Evolutionary conservation across 1,140 invertebrate genomes (phyloP).

Genomic region (Latrodectus geometricus): DNA sequence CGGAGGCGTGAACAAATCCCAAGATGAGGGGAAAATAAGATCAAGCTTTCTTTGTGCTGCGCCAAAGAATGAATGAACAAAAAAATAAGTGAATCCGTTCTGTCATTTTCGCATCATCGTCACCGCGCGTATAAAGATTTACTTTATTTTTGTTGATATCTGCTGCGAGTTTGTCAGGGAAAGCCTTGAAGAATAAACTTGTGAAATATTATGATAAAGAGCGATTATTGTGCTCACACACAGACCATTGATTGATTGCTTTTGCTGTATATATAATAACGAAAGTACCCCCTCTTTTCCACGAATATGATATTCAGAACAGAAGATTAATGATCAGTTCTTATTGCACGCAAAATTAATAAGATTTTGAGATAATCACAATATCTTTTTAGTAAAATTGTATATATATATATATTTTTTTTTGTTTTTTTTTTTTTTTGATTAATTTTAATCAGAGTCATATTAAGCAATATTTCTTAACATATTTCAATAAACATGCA

Average conservation of each 20-base stretch:
- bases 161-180: background rate
- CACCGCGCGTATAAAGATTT: background rate
- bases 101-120: constrained; percentile 39
- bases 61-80: background rate
- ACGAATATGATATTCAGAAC: too few relatives aligned
- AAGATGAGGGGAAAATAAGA: constrained; percentile 10
- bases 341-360: too few relatives aligned
- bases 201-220: background rate
- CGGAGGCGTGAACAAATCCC: constrained; percentile 23
- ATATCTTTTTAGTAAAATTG: too few relatives aligned
- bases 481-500: too few relatives aligned
- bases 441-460: too few relatives aligned
- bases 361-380: too few relatives aligned
- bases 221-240: background rate
- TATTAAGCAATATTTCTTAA: too few relatives aligned
- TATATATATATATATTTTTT: too few relatives aligned
- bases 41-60: constrained; percentile 1
- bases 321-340: too few relatives aligned
- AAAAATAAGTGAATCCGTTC: constrained; percentile 26
- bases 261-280: background rate
- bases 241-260: background rate
- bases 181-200: background rate
- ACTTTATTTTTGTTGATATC: background rate
- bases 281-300: too few relatives aligned
- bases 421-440: too few relatives aligned